Conservation (phyloP, 2,888 invertebrate species). For the Leptinotarsa tumamoca region DNA sequence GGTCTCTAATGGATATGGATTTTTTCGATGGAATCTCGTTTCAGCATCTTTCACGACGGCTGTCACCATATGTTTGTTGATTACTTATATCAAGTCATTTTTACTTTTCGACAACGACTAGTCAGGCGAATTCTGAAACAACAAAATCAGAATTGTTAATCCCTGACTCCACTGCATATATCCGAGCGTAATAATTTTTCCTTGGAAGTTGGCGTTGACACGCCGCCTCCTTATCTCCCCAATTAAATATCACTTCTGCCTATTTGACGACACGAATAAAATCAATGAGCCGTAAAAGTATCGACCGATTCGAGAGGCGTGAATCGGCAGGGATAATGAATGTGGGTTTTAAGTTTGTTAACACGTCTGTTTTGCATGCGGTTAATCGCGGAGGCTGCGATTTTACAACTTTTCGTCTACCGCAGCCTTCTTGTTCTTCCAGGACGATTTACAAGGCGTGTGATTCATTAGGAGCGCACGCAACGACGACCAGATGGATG, state of each 20-base stretch:
- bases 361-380: slow-evolving; percentile 57
- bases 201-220: background rate
- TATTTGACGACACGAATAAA: slow-evolving; percentile 36
- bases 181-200: background rate
- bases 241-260: slow-evolving; percentile 12
- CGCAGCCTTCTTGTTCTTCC: slow-evolving; percentile 46
- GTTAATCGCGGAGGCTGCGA: slow-evolving; percentile 53
- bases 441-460: slow-evolving; percentile 46
- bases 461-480: slow-evolving; percentile 43
- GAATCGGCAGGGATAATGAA: slow-evolving; percentile 52
- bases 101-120: too few relatives aligned
- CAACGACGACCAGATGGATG: slow-evolving; percentile 12
- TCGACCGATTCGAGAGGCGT: slow-evolving; percentile 36
- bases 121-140: too few relatives aligned
- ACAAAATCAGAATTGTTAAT: too few relatives aligned
- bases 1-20: background rate
- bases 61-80: too few relatives aligned
- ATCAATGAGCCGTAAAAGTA: slow-evolving; percentile 36
- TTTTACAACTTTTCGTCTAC: slow-evolving; percentile 54
- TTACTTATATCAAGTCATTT: too few relatives aligned
- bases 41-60: too few relatives aligned
- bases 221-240: background rate
- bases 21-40: background rate
- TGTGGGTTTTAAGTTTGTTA: slow-evolving; percentile 56
- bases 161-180: background rate